Evolutionary conservation across 2,797 vertebrate species (phyloP).

Genomic region (Coreius guichenoti): DNA sequence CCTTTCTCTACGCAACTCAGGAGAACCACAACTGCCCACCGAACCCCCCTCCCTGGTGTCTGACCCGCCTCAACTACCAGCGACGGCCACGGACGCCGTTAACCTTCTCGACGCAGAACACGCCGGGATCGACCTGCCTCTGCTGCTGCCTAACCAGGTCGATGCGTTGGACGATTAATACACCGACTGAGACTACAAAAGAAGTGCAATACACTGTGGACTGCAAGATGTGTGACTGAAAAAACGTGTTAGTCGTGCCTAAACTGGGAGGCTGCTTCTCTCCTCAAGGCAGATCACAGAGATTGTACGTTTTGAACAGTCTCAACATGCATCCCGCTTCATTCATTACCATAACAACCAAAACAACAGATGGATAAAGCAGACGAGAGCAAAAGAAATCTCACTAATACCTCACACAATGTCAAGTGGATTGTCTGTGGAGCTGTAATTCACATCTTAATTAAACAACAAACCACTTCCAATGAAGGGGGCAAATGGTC

Average conservation of each 20-base stretch:
- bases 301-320: conserved; percentile 45
- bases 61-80: conserved; percentile 71
- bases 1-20: conserved; percentile 91
- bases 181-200: neutral
- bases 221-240: neutral
- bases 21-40: conserved; percentile 83
- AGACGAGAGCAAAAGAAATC: conserved; percentile 49
- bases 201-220: neutral
- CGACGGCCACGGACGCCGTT: conserved; percentile 69
- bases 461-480: conserved; percentile 34
- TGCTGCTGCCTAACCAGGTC: conserved; percentile 76
- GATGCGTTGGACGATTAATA: conserved; percentile 77
- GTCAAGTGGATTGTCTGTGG: conserved; percentile 53
- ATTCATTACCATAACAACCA: conserved; percentile 73
- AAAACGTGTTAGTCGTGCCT: conserved; percentile 31
- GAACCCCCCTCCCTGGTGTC: conserved; percentile 79
- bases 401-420: conserved; percentile 49
- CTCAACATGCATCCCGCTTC: conserved; percentile 58
- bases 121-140: conserved; percentile 68
- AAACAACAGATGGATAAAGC: conserved; percentile 57
- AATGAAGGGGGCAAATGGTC: conserved; percentile 34
- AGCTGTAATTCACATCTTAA: conserved; percentile 52
- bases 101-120: conserved; percentile 81
- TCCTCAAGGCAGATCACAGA: conserved; percentile 35
- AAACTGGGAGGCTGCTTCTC: conserved; percentile 45